A percentile compares a stretch with the other conserved stretches of the same genome.
Evolutionary conservation across 2,888 invertebrate species (phyloP).

Genomic region (Choreutis nemorana): DNA sequence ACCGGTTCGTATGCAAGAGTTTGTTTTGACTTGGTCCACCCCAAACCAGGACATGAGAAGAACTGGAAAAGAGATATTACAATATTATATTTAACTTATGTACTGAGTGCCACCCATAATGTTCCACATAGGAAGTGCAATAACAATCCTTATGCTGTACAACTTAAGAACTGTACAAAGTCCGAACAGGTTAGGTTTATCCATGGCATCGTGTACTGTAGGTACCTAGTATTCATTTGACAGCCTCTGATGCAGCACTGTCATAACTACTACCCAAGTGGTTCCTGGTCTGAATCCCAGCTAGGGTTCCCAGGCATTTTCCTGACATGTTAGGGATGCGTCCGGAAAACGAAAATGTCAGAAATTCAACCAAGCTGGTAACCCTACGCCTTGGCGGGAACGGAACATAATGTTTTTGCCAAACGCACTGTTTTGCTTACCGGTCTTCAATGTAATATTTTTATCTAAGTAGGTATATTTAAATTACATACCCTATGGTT

Average conservation of each 20-base stretch:
- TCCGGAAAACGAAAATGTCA: too few species aligned
- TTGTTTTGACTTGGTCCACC: conserved; percentile 55
- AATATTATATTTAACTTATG: conserved; percentile 1
- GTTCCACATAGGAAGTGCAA: conserved; percentile 1
- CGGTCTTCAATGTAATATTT: too few species aligned
- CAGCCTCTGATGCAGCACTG: conserved; percentile 1
- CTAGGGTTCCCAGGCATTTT: conserved; percentile 1
- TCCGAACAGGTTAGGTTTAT: too few species aligned
- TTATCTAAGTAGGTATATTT: too few species aligned
- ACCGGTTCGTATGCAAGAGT: conserved; percentile 62
- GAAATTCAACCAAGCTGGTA: too few species aligned
- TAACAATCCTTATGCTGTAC: too few species aligned
- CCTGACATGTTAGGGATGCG: too few species aligned
- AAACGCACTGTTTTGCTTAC: too few species aligned
- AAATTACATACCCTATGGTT: too few species aligned
- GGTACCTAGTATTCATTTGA: conserved; percentile 3
- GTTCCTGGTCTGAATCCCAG: conserved; percentile 3
- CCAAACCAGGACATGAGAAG: conserved; percentile 65
- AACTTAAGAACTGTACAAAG: too few species aligned
- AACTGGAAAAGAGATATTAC: conserved; percentile 36
- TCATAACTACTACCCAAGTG: conserved; percentile 1
- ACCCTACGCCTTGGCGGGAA: too few species aligned
- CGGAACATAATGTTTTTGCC: too few species aligned
- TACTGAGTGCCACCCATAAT: background rate
- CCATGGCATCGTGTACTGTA: background rate